These are phyloP conservation scores for Leptura quadrifasciata DNA, from an alignment of 2,888 invertebrate genomes.

Conservation along the genomic window DNA sequence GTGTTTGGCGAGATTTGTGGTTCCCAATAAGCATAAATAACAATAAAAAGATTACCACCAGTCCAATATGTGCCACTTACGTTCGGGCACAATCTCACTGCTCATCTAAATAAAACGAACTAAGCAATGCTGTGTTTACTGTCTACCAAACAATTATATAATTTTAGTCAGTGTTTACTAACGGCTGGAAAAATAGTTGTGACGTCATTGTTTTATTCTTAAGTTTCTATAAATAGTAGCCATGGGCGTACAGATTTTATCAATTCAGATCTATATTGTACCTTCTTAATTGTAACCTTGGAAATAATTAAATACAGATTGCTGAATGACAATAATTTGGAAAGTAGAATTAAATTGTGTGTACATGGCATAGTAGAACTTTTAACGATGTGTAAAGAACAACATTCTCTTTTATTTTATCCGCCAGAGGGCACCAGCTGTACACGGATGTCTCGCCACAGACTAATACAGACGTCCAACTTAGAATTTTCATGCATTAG, in stretches of 20 bases:
- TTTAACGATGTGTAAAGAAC: too few species aligned
- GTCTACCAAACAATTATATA: slow-evolving; percentile 1
- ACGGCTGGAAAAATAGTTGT: not conserved
- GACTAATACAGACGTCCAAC: too few species aligned
- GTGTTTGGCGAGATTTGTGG: not conserved
- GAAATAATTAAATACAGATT: too few species aligned
- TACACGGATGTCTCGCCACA: too few species aligned
- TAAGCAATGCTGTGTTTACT: not conserved
- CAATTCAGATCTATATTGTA: not conserved
- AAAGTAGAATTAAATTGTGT: too few species aligned
- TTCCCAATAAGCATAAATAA: slow-evolving; percentile 1
- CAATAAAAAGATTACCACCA: not conserved
- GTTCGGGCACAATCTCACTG: not conserved
- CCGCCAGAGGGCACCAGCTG: too few species aligned
- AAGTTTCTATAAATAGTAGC: not conserved
- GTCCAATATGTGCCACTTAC: not conserved
- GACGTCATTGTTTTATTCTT: slow-evolving; percentile 2
- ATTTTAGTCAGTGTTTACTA: not conserved
- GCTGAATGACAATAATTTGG: too few species aligned
- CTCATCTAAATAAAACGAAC: not conserved
- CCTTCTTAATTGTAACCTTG: too few species aligned
- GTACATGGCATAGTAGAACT: too few species aligned
- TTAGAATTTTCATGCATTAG: too few species aligned
- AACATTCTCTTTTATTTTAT: too few species aligned
- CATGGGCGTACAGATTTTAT: not conserved